These are phyloP conservation scores for Anableps anableps DNA, from an alignment of 2,797 vertebrate species.

Conservation along the genomic window DNA sequence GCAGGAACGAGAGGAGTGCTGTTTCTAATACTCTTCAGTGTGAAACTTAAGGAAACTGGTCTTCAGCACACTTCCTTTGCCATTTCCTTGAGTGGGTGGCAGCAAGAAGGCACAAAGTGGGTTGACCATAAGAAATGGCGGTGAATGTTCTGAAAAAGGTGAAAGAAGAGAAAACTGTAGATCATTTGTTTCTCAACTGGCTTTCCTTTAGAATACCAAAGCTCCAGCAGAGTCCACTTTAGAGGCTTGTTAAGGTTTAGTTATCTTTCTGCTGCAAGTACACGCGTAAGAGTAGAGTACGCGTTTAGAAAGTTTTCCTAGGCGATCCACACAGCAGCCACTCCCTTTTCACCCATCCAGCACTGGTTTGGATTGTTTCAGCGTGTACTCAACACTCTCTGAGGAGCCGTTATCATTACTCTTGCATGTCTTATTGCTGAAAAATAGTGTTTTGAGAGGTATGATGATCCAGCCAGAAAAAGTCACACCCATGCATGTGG, in stretches of 20 bases:
- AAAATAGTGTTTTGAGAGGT: constrained; percentile 60
- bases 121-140: constrained; percentile 9
- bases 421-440: constrained; percentile 44
- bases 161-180: constrained; percentile 14
- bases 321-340: constrained; percentile 50
- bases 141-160: constrained; percentile 10
- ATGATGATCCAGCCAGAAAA: constrained; percentile 33
- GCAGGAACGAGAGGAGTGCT: constrained; percentile 34
- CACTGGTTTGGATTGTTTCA: constrained; percentile 52
- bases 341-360: constrained; percentile 59
- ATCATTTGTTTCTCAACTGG: constrained; percentile 22
- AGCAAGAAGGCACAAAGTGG: constrained; percentile 30
- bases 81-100: constrained; percentile 74
- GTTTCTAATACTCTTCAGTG: constrained; percentile 47
- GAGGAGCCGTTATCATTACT: constrained; percentile 45
- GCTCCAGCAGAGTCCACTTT: constrained; percentile 1
- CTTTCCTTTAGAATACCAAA: constrained; percentile 16
- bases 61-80: constrained; percentile 77
- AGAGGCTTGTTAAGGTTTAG: constrained; percentile 10
- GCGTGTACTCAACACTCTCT: constrained; percentile 34
- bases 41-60: constrained; percentile 76
- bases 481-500: constrained; percentile 46
- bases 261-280: constrained; percentile 31
- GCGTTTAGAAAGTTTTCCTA: constrained; percentile 42
- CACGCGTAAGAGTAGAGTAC: constrained; percentile 39